Evolutionary conservation across 2,113 vertebrate species (phyloP).

Genomic region (Macheiramphus alcinus): DNA sequence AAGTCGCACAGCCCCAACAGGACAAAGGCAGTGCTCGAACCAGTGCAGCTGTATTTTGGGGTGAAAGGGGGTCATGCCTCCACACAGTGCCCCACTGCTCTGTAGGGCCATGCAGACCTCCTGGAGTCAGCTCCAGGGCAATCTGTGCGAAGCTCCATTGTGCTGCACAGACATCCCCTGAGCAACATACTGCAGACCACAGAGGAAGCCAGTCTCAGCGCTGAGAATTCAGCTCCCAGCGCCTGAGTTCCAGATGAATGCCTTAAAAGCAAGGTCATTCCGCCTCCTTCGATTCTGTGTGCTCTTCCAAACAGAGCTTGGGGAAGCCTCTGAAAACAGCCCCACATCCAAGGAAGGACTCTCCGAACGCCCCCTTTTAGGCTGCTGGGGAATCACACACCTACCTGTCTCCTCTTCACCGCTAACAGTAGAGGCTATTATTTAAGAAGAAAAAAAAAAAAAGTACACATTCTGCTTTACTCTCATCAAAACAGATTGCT

Average conservation of each 20-base stretch:
- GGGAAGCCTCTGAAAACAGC: not conserved
- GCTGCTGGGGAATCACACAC: not conserved
- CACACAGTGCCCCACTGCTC: not conserved
- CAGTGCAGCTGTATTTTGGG: not conserved
- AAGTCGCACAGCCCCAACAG: not conserved
- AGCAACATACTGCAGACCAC: not conserved
- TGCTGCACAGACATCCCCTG: not conserved
- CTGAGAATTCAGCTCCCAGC: not conserved
- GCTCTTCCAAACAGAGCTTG: not conserved
- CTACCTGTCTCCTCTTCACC: not conserved
- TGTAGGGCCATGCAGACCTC: not conserved
- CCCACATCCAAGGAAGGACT: not conserved
- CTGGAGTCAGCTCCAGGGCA: not conserved
- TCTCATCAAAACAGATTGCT: not conserved
- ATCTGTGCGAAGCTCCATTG: not conserved
- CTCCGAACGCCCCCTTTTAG: not conserved
- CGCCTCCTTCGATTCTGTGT: not conserved
- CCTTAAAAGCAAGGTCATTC: conserved; percentile 2
- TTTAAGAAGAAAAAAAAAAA: not conserved
- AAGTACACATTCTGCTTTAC: not conserved
- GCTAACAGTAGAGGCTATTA: not conserved
- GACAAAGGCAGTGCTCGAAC: not conserved
- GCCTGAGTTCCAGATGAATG: not conserved
- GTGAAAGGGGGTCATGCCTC: fast-evolving
- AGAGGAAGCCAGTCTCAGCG: not conserved